These are phyloP conservation scores for Drosophila eohydei DNA, from an alignment of 2,888 invertebrate genomes.

Conservation along the genomic window DNA sequence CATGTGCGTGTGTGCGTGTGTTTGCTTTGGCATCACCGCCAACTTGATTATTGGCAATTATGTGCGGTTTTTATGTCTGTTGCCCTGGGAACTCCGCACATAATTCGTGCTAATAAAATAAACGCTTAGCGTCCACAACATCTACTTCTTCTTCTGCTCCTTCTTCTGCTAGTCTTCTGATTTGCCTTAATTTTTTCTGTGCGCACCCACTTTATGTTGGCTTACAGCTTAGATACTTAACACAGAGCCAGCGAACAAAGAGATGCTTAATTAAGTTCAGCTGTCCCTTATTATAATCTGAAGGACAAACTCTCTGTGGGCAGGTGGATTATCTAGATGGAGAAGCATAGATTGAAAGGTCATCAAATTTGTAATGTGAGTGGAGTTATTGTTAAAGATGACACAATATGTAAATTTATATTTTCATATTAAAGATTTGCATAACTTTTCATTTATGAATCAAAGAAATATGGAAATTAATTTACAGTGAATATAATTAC, in stretches of 20 bases:
- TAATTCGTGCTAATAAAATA: constrained; percentile 44
- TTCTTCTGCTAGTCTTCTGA: not conserved
- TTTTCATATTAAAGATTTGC: not conserved
- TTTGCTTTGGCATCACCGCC: constrained; percentile 19
- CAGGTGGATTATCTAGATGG: constrained; percentile 7
- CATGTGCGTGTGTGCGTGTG: constrained; percentile 15
- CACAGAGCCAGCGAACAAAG: constrained; percentile 19
- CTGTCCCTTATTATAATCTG: constrained; percentile 12
- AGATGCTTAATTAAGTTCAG: constrained; percentile 59
- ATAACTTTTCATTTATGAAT: not conserved
- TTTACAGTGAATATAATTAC: not conserved
- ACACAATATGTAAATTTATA: not conserved
- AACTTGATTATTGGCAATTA: constrained; percentile 76
- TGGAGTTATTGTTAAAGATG: not conserved
- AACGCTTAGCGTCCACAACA: constrained; percentile 26
- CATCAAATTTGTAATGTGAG: constrained; percentile 14
- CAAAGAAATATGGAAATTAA: not conserved
- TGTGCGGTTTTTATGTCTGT: constrained; percentile 56
- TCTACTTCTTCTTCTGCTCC: not conserved
- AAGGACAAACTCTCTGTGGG: not conserved
- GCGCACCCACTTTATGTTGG: constrained; percentile 26
- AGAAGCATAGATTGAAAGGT: not conserved
- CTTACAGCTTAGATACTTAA: constrained; percentile 41
- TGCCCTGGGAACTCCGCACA: constrained; percentile 21
- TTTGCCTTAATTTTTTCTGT: not conserved